Evolutionary conservation across 2,888 invertebrate species (phyloP), one percentile per base, ranked within the genome.

Genomic region (Spicauda simplicius): DNA sequence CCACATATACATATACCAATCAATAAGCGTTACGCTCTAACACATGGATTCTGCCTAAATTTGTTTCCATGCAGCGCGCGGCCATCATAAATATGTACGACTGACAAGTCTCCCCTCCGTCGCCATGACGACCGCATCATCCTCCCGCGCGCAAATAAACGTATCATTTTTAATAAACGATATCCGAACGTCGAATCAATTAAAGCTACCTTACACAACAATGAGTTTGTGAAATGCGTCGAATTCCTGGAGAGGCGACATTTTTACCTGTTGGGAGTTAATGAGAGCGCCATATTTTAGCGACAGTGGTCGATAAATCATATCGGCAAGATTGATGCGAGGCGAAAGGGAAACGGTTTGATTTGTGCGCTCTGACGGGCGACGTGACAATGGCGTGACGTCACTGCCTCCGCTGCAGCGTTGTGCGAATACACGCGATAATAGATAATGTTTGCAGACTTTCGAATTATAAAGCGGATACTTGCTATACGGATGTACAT

Each of bases 221-320:
- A 65, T 54, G 54, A 48, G 59, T 52, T 54, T 45, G 59, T 70
- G 68, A 72, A 75, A 68, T 65, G 62, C 58, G 59, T 57, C 66
- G 65, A 71, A 65, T 73, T 71, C 68, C 65, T 70, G 64, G 71
- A 69, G 25, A 62, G 70, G 66, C 69, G 73, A 71, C 73, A 73
- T 75, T 77, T 78, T 76, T 79, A 79, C 85, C 83, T 84, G 83
- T 79, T 79, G 80, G 74, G 73, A 79, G 77, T 86, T 85, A 87
- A 87, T 88, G 84, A 86, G 81, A 73, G 77, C 71, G 77, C 79
- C 84, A 82, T 87, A 88, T 87, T 90, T 86, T 83, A 86, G 76
- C 79, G 78, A 73, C 75, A 77, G 76, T 73, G 71, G 76, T 74
- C 80, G 77, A 90, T 91, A 88, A 87, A 91, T 91, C 88, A 88